phyloP scores from a whole-genome alignment of 2,113 vertebrate species.

The Empidonax alnorum region DNA sequence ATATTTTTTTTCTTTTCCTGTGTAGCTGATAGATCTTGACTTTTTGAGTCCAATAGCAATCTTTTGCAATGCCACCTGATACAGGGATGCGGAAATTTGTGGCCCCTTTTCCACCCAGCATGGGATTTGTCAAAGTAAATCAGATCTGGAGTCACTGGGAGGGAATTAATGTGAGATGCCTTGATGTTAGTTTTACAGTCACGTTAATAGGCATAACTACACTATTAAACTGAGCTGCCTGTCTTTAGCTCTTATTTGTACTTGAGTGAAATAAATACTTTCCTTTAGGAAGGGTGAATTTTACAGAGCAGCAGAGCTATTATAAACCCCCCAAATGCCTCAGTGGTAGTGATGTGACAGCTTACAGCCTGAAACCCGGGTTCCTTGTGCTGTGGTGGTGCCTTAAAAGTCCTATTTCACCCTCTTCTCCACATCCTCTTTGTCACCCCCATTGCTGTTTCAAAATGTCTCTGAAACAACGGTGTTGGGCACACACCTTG shows the following conservation, averaged over 20 bases:
- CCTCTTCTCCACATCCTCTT: neutral
- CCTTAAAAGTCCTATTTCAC: neutral
- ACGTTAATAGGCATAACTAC: neutral
- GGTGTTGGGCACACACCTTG: neutral
- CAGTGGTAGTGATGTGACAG: rapidly evolving
- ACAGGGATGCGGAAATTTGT: neutral
- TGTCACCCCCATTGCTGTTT: neutral
- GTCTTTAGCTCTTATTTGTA: neutral
- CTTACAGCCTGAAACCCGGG: neutral
- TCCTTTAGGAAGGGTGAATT: neutral
- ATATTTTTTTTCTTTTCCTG: neutral
- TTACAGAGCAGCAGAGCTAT: neutral
- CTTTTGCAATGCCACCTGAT: neutral
- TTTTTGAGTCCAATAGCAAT: neutral
- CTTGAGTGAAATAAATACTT: neutral
- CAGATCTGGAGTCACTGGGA: neutral
- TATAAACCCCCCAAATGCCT: neutral
- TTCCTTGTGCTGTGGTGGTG: neutral
- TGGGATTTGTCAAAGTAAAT: neutral
- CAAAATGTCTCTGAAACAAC: neutral
- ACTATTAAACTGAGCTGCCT: neutral
- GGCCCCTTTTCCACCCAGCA: neutral
- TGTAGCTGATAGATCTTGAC: neutral
- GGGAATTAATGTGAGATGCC: slow-evolving; percentile 13
- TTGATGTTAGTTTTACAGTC: neutral